Conservation (phyloP, 1,140 invertebrate species). For the Epicauta chinensis region DNA sequence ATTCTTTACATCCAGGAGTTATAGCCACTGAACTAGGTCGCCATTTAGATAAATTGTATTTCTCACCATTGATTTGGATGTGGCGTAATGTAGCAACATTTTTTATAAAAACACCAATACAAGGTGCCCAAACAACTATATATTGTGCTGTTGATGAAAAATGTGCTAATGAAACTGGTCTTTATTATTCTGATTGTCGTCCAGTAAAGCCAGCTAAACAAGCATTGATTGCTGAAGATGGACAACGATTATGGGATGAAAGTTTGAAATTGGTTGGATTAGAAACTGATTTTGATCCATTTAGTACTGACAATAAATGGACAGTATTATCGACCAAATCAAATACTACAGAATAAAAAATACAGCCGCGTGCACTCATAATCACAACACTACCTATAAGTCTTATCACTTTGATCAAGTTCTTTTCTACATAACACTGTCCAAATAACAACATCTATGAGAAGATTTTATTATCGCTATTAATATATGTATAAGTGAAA, state of each 20-base stretch:
- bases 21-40: slow-evolving; percentile 69
- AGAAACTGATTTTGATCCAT: slow-evolving; percentile 36
- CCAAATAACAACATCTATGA: too few relatives aligned
- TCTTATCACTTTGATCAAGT: too few relatives aligned
- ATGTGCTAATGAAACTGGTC: slow-evolving; percentile 55
- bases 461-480: too few relatives aligned
- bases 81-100: slow-evolving; percentile 32
- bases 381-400: too few relatives aligned
- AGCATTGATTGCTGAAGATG: slow-evolving; percentile 50
- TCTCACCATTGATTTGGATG: slow-evolving; percentile 42
- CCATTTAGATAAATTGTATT: slow-evolving; percentile 52
- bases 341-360: too few relatives aligned
- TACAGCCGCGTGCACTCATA: too few relatives aligned
- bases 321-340: too few relatives aligned
- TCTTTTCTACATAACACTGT: too few relatives aligned
- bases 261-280: slow-evolving; percentile 56
- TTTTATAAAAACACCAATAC: slow-evolving; percentile 55
- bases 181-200: slow-evolving; percentile 55
- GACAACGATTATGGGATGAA: slow-evolving; percentile 66
- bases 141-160: slow-evolving; percentile 69
- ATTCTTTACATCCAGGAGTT: slow-evolving; percentile 66
- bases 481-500: too few relatives aligned
- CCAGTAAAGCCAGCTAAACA: slow-evolving; percentile 40
- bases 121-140: slow-evolving; percentile 75
- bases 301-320: too few relatives aligned